Conservation (phyloP, 2,888 invertebrate genomes). For the Troilus luridus region DNA sequence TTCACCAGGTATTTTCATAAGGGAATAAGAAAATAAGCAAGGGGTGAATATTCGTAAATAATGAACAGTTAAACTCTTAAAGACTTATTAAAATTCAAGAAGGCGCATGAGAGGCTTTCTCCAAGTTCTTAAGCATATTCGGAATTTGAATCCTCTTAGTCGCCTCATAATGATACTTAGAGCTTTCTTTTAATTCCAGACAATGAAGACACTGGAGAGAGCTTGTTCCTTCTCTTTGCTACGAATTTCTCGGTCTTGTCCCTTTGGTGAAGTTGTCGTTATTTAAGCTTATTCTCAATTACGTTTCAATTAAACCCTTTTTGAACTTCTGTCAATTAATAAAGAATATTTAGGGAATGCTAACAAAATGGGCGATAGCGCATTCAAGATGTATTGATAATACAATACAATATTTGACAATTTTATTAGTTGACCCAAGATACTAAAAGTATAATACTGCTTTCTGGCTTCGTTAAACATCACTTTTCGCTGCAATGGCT, state of each 20-base stretch:
- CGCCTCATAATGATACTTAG: constrained; percentile 30
- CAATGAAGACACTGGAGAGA: background rate
- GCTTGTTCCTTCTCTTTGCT: background rate
- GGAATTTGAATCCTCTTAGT: constrained; percentile 13
- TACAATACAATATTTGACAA: too few relatives aligned
- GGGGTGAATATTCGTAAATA: background rate
- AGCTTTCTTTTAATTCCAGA: constrained; percentile 24
- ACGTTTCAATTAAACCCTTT: background rate
- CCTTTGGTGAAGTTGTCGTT: background rate
- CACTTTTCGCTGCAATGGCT: too few relatives aligned
- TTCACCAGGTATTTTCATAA: background rate
- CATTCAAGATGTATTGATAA: too few relatives aligned
- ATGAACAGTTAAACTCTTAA: background rate
- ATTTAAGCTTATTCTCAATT: background rate
- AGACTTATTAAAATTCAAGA: constrained; percentile 25
- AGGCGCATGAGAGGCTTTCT: background rate
- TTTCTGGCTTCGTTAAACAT: too few relatives aligned
- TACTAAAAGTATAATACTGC: too few relatives aligned
- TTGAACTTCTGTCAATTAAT: background rate
- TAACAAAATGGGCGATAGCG: too few relatives aligned
- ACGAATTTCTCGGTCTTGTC: background rate
- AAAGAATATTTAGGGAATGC: background rate
- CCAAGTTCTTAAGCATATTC: constrained; percentile 8
- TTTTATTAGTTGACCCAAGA: too few relatives aligned
- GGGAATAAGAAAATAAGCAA: background rate